Evolutionary conservation across 2,888 invertebrate species (phyloP), one percentile per base, ranked within the genome.

Genomic region (Caenorhabditis virilis): DNA sequence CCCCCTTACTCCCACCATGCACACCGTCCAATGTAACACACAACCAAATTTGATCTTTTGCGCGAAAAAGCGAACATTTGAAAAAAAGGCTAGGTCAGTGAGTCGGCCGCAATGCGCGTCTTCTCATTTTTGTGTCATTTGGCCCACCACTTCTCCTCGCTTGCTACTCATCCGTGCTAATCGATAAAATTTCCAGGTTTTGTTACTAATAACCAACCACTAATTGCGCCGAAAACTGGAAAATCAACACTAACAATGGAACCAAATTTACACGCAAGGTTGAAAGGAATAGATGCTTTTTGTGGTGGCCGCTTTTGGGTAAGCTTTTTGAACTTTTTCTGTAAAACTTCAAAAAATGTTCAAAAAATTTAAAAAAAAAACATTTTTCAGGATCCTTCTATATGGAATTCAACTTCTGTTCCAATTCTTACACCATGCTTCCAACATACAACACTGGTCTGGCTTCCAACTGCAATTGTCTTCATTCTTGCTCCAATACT

Each of bases 391-490:
- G 89, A 93, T 86, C 83, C 85, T 71, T 87, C 88, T 72, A 82
- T 89, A 77, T 89, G 91, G 93, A 58, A 82, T 74, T 84, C 90
- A 81, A 90, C 93, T 18, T 86, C 88, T 7, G 88, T 89, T 84
- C 95, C 93, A 35, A 90, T 91, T 83, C 87, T 95, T 74, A 91
- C 95, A 67, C 88, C 88, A 83, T 97, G 95, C 85, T 94, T 95
- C 85, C 90, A 94, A 85, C 90, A 90, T 84, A 94, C 95, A 0
- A 89, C 91, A 1, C 85, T 95, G 26, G 87, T 92, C 48, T 97
- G 95, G 94, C 85, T 88, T 33, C 95, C 95, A 0, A 92, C 92
- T 23, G 56, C 69, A 4, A 74, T 78, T 52, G 67, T 74, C 27
- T 77, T 76, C 48, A 26, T 76, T 33, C 54, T 69, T 15, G 68